A percentile compares a stretch with the other conserved stretches of the same genome.
Evolutionary conservation across 2,113 vertebrate genomes (phyloP).

Genomic region (Tachysurus fulvidraco): DNA sequence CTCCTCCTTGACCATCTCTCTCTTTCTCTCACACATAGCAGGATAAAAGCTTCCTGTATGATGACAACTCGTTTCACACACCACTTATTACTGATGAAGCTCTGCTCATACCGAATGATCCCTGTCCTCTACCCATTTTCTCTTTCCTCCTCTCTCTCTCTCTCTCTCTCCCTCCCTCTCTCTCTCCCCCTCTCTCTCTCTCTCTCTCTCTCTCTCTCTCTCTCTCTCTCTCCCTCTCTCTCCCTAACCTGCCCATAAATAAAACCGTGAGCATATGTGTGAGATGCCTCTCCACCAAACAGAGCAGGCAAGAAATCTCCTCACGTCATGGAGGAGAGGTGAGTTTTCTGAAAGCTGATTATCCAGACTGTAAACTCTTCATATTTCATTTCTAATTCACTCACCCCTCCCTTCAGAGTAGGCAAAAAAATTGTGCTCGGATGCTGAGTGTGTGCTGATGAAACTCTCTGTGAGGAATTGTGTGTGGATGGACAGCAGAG

Average conservation of each 20-base stretch:
- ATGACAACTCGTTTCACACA: slow-evolving; percentile 54
- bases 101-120: slow-evolving; percentile 30
- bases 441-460: not conserved
- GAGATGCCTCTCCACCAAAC: slow-evolving; percentile 23
- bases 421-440: slow-evolving; percentile 16
- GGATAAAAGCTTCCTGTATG: slow-evolving; percentile 41
- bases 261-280: not conserved
- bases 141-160: slow-evolving; percentile 11
- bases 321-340: slow-evolving; percentile 21
- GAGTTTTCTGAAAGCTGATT: slow-evolving; percentile 38
- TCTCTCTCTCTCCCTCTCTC: not conserved
- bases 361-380: slow-evolving; percentile 35
- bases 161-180: too few species aligned
- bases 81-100: slow-evolving; percentile 53
- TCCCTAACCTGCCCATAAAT: not conserved
- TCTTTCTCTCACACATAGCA: not conserved
- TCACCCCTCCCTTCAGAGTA: slow-evolving; percentile 7
- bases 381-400: slow-evolving; percentile 41
- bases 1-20: not conserved
- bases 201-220: slow-evolving; percentile 16
- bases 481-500: not conserved
- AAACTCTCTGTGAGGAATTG: not conserved
- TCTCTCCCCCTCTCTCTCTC: too few species aligned
- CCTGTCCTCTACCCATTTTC: not conserved
- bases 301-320: slow-evolving; percentile 37